Evolutionary conservation across 2,113 vertebrate species (phyloP).

Genomic region (Corydoras sp.): DNA sequence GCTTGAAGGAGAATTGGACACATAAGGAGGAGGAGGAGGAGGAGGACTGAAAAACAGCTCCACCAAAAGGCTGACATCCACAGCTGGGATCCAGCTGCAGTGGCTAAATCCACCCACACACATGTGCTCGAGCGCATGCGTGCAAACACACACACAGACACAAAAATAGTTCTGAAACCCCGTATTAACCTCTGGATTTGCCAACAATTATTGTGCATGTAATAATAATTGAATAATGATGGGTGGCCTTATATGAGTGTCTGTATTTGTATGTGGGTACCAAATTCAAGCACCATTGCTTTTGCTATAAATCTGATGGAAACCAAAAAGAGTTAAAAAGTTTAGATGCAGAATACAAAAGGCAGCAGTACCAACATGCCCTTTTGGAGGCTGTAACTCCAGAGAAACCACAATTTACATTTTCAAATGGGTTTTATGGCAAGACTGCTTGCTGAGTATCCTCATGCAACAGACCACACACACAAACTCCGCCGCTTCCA

Average conservation of each 20-base stretch:
- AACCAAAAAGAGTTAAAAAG: background rate
- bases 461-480: constrained; percentile 32
- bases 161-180: constrained; percentile 28
- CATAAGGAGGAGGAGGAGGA: constrained; percentile 31
- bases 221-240: constrained; percentile 31
- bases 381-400: constrained; percentile 17
- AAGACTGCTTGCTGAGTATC: constrained; percentile 14
- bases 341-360: background rate
- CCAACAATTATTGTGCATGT: constrained; percentile 14
- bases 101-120: constrained; percentile 25
- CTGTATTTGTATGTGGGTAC: constrained; percentile 2
- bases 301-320: constrained; percentile 22
- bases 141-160: constrained; percentile 9
- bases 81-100: constrained; percentile 81
- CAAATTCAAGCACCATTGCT: constrained; percentile 4
- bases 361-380: background rate
- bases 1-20: background rate
- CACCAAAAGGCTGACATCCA: constrained; percentile 52
- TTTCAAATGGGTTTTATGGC: constrained; percentile 27
- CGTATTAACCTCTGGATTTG: constrained; percentile 13
- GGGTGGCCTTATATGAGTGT: constrained; percentile 27
- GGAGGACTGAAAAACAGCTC: constrained; percentile 33
- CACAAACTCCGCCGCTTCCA: constrained; percentile 4
- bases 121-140: constrained; percentile 8
- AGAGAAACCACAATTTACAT: constrained; percentile 25